phyloP scores from a whole-genome alignment of 1,140 invertebrate species.

The Nasonia vitripennis region DNA sequence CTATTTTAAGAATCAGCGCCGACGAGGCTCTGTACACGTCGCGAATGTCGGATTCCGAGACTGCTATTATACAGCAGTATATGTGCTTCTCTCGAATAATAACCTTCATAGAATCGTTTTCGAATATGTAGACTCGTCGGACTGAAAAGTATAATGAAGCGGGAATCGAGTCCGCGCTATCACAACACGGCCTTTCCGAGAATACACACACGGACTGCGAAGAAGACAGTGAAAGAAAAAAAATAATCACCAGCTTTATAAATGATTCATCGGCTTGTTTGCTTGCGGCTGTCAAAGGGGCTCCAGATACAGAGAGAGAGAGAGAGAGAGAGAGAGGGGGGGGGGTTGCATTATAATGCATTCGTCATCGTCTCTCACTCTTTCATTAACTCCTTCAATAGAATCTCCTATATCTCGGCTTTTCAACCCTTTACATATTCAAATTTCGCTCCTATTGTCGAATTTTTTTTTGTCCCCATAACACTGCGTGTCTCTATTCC shows the following conservation, averaged over 20 bases:
- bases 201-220: neutral
- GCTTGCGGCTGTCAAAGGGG: neutral
- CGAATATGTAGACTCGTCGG: neutral
- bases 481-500: neutral
- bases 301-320: neutral
- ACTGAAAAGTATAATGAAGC: neutral
- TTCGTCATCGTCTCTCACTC: neutral
- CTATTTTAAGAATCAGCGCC: constrained; percentile 24
- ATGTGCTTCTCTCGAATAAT: neutral
- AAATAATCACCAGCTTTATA: constrained; percentile 26
- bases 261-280: constrained; percentile 37
- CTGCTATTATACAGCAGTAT: neutral
- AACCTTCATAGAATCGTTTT: neutral
- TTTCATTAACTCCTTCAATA: constrained; percentile 9
- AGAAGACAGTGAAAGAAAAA: neutral
- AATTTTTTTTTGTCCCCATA: neutral
- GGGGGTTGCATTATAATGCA: constrained; percentile 17
- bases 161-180: neutral
- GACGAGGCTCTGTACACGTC: neutral
- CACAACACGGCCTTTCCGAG: neutral
- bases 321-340: neutral
- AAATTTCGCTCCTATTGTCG: neutral
- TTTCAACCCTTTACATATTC: neutral
- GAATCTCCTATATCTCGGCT: neutral
- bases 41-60: neutral